phyloP scores from a whole-genome alignment of 2,888 invertebrate genomes.

The Alloplasta piceator region DNA sequence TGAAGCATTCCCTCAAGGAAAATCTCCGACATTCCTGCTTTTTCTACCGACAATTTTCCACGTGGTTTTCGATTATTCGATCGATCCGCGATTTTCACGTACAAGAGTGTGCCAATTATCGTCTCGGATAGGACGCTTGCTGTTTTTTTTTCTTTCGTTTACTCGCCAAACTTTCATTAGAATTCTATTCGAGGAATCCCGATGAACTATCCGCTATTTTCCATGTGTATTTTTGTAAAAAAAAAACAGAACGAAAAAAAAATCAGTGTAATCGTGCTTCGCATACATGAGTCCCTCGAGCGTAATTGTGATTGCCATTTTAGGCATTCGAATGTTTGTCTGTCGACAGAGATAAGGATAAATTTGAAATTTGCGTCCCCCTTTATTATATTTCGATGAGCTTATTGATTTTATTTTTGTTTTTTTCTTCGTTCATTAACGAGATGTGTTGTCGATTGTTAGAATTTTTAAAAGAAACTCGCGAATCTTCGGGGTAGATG shows the following conservation, averaged over 20 bases:
- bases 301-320: slow-evolving; percentile 31
- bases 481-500: too few relatives aligned
- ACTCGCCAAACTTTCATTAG: slow-evolving; percentile 25
- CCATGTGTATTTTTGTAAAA: slow-evolving; percentile 75
- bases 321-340: slow-evolving; percentile 33
- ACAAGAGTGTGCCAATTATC: slow-evolving; percentile 57
- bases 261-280: slow-evolving; percentile 49
- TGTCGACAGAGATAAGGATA: slow-evolving; percentile 10
- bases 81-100: slow-evolving; percentile 12
- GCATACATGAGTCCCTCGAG: slow-evolving; percentile 15
- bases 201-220: slow-evolving; percentile 66
- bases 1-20: not conserved
- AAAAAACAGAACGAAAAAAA: slow-evolving; percentile 14
- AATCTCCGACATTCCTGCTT: slow-evolving; percentile 28
- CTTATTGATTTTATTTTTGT: slow-evolving; percentile 23
- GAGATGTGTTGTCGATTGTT: slow-evolving; percentile 33
- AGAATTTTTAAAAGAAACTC: slow-evolving; percentile 38
- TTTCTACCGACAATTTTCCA: slow-evolving; percentile 27
- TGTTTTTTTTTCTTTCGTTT: not conserved
- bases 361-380: slow-evolving; percentile 40
- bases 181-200: slow-evolving; percentile 32
- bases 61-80: slow-evolving; percentile 23
- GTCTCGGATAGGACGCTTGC: slow-evolving; percentile 33
- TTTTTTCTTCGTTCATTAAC: slow-evolving; percentile 21
- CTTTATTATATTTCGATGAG: slow-evolving; percentile 24